Percentiles rank a stretch among this genome's conserved stretches.
phyloP scores from a whole-genome alignment of 2,888 invertebrate species.

The Tortrix viridana region DNA sequence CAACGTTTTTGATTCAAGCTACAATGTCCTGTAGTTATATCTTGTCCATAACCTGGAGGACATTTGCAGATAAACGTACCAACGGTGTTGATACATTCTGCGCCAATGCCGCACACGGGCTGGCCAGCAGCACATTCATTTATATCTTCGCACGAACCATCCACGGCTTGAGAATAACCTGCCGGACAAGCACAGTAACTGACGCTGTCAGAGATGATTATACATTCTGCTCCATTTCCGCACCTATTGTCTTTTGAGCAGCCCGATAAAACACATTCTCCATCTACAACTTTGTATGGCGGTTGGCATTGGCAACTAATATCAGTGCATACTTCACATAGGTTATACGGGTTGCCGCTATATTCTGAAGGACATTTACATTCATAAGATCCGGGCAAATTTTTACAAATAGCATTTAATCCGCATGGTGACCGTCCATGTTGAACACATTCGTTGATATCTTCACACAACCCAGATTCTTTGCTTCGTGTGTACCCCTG shows the following conservation, averaged over 20 bases:
- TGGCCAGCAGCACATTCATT: slow-evolving; percentile 92
- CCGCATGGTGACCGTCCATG: slow-evolving; percentile 93
- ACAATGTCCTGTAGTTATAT: slow-evolving; percentile 92
- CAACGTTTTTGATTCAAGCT: slow-evolving; percentile 93
- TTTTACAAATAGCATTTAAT: slow-evolving; percentile 94
- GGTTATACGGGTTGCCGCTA: slow-evolving; percentile 94
- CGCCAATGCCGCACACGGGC: slow-evolving; percentile 92
- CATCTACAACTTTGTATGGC: slow-evolving; percentile 92
- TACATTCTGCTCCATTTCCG: slow-evolving; percentile 94
- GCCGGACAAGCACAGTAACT: slow-evolving; percentile 97
- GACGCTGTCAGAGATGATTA: slow-evolving; percentile 94
- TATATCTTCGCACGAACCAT: slow-evolving; percentile 93
- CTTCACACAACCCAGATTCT: slow-evolving; percentile 90
- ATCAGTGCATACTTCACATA: slow-evolving; percentile 93
- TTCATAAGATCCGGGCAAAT: slow-evolving; percentile 96
- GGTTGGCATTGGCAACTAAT: slow-evolving; percentile 94
- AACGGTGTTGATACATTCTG: slow-evolving; percentile 91
- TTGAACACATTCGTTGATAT: slow-evolving; percentile 93
- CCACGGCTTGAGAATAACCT: slow-evolving; percentile 90
- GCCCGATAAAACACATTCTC: slow-evolving; percentile 93
- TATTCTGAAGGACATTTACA: slow-evolving; percentile 95
- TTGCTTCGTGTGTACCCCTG: slow-evolving; percentile 93
- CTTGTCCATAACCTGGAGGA: slow-evolving; percentile 92
- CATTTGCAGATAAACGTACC: slow-evolving; percentile 93
- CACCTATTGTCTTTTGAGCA: slow-evolving; percentile 92